Base-by-base conservation (phyloP, 2,888 invertebrate species). In the Ormia ochracea region DNA sequence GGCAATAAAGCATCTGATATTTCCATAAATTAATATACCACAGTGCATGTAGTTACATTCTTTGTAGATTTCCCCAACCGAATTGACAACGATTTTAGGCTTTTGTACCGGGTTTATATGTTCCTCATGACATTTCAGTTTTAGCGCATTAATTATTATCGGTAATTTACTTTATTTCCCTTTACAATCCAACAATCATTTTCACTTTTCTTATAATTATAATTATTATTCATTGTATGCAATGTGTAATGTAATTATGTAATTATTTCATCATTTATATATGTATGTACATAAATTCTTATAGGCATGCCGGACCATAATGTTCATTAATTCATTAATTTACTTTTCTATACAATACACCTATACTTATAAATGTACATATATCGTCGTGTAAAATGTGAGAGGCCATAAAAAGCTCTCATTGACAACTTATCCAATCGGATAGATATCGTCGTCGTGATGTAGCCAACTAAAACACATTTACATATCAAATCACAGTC, bases 31-130 rank as follows among this genome's bases (percentile, higher is more conserved):
- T 23, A 26, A 43, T 28, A 14, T 43, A 69, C 14, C 17, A 7
- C 10, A 41, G 50, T 59, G 14, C 36, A 54, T 52, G 26, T 72
- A 52, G 48, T 21, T 17, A 38, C 26, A 28, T 54, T 43, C 14
- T 10, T 12, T 21, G 19, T 38, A 41, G 38, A 56, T 33, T 50
- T n/a, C 48, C 61, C 1, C 2, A 48, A 14, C n/a, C 43, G 14
- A 41, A 26, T 50, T 41, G 70, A 69, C 56, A 81, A 41, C 41
- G 81, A 83, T 79, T 66, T 79, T 65, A 78, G 83, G 83, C 82
- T 82, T 61, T 58, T 84, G 85, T 83, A 87, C 85, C 86, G 83
- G 88, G 86, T 83, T 85, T 78, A 73, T 59, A 78, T 80, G 80
- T 80, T 78, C 65, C 72, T 68, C 28, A 31, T 48, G 58, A 54